A percentile compares a stretch with the other conserved stretches of the same genome.
phyloP scores from a whole-genome alignment of 2,113 vertebrate species.

The Triplophysa siluroides region DNA sequence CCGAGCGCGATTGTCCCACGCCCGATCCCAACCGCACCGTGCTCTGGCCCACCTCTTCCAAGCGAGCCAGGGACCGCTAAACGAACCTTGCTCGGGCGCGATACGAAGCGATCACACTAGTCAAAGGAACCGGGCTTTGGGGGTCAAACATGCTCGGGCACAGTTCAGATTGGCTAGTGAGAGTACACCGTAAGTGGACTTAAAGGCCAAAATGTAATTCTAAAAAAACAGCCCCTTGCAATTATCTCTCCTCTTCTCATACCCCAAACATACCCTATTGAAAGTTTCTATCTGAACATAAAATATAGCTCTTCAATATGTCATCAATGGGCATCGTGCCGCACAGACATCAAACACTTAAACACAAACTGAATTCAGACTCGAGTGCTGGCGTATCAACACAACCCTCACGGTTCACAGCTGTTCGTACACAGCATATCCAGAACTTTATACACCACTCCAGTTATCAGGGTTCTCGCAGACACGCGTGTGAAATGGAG shows the following conservation, averaged over 20 bases:
- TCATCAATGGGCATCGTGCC: neutral
- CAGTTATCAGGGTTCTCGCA: neutral
- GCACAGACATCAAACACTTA: constrained; percentile 3
- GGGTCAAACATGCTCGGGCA: no score
- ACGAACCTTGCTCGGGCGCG: no score
- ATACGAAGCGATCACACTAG: no score
- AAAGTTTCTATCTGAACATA: neutral
- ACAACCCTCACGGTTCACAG: constrained; percentile 18
- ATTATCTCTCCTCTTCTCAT: neutral
- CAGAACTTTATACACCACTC: neutral
- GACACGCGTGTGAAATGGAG: constrained; percentile 12
- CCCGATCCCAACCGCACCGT: no score
- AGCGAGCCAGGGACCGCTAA: no score
- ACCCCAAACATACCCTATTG: neutral
- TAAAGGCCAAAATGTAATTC: no score
- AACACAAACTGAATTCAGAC: constrained; percentile 16
- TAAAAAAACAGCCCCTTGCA: neutral
- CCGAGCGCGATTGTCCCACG: no score
- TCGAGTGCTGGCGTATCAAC: constrained; percentile 20
- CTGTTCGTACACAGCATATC: constrained; percentile 21
- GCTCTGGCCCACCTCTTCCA: no score
- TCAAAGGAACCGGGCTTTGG: no score
- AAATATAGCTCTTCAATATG: neutral
- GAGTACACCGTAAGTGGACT: no score
- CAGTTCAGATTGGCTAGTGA: no score